Conservation (phyloP, 1,140 invertebrate species). For the Propsilocerus akamusi region DNA sequence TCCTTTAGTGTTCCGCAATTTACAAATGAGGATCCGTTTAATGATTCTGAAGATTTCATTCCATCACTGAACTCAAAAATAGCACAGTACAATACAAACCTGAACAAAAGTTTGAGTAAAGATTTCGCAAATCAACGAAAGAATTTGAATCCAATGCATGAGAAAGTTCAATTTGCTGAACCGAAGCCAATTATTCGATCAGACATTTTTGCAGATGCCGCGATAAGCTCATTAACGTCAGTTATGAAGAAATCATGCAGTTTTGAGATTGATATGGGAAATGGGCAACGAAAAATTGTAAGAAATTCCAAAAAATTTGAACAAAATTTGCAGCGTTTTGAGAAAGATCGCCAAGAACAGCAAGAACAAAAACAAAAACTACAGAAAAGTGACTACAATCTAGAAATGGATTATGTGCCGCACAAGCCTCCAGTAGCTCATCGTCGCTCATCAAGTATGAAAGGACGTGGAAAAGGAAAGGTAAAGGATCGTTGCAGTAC, state of each 20-base stretch:
- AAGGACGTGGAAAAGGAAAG: constrained; percentile 16
- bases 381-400: constrained; percentile 16
- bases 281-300: neutral
- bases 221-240: neutral
- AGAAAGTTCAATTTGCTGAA: neutral
- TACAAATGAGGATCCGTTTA: constrained; percentile 6
- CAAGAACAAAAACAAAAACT: constrained; percentile 1
- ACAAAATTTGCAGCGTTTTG: constrained; percentile 31
- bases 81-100: constrained; percentile 19
- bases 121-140: constrained; percentile 21
- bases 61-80: constrained; percentile 20
- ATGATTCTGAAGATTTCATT: constrained; percentile 11
- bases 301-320: constrained; percentile 30
- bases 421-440: constrained; percentile 33
- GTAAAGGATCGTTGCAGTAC: constrained; percentile 27
- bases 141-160: constrained; percentile 18
- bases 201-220: constrained; percentile 2
- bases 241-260: constrained; percentile 11
- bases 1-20: constrained; percentile 20
- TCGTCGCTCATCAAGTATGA: constrained; percentile 21
- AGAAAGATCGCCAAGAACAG: constrained; percentile 12
- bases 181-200: constrained; percentile 4
- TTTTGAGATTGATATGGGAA: constrained; percentile 19
- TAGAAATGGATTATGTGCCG: constrained; percentile 31
- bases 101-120: constrained; percentile 21